Evolutionary conservation across 2,888 invertebrate genomes (phyloP).

Genomic region (Meteorus cinctellus): DNA sequence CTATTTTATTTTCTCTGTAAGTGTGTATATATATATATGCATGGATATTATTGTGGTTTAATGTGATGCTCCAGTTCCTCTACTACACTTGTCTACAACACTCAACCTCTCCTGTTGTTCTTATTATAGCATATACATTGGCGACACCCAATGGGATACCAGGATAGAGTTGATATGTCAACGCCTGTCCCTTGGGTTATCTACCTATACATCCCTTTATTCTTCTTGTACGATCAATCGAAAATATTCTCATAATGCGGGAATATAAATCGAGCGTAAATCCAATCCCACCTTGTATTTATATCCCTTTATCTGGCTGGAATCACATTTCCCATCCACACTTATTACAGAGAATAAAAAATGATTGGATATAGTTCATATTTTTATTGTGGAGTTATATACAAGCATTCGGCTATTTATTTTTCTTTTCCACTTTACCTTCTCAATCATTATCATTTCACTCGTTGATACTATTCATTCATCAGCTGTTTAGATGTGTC

Average conservation of each 20-base stretch:
- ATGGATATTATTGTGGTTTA: not conserved
- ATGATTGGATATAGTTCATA: not conserved
- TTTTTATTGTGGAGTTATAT: not conserved
- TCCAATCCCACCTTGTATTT: not conserved
- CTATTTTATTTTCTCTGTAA: not conserved
- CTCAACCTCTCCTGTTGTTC: constrained; percentile 11
- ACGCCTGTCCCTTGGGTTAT: constrained; percentile 11
- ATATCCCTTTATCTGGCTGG: not conserved
- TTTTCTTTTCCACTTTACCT: not conserved
- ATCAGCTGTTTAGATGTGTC: not conserved
- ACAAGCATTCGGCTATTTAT: not conserved
- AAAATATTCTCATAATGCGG: not conserved
- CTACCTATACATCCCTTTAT: not conserved
- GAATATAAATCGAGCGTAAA: not conserved
- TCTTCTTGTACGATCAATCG: constrained; percentile 5
- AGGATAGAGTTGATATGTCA: constrained; percentile 9
- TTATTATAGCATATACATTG: constrained; percentile 7
- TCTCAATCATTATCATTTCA: not conserved
- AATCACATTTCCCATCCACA: not conserved
- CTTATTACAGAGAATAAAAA: not conserved
- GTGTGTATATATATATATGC: not conserved
- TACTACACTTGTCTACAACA: not conserved
- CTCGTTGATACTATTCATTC: constrained; percentile 18
- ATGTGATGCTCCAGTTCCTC: constrained; percentile 13
- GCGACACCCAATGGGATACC: not conserved